Evolutionary conservation across 2,113 vertebrate genomes (phyloP).

Genomic region (Zootoca vivipara): DNA sequence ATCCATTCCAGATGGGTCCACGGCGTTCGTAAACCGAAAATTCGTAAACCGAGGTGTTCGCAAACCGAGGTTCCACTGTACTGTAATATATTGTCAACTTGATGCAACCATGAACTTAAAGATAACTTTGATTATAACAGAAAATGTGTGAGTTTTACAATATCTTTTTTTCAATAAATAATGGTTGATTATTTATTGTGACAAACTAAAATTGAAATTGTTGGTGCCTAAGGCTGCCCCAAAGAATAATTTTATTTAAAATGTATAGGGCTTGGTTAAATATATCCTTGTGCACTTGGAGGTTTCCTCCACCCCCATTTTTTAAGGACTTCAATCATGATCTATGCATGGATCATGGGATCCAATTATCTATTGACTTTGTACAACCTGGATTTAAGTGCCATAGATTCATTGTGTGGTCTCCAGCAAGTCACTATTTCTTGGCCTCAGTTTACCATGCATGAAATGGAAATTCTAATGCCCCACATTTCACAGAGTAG

Average conservation of each 20-base stretch:
- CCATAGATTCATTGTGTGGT: neutral
- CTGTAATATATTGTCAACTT: neutral
- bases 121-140: neutral
- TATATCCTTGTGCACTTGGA: neutral
- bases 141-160: neutral
- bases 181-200: no score
- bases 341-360: no score
- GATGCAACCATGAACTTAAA: neutral
- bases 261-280: neutral
- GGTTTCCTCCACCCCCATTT: no score
- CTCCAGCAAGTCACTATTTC: neutral
- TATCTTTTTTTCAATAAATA: no score
- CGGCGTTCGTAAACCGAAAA: no score
- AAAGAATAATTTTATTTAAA: neutral
- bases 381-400: neutral
- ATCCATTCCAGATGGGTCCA: no score
- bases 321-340: no score
- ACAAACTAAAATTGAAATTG: neutral
- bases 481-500: neutral
- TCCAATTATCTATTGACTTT: neutral
- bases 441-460: neutral
- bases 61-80: no score
- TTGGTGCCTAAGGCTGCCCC: neutral
- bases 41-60: no score
- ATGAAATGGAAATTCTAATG: neutral